Base-by-base conservation (phyloP, 1,140 invertebrate species). In the Cotesia typhae region DNA sequence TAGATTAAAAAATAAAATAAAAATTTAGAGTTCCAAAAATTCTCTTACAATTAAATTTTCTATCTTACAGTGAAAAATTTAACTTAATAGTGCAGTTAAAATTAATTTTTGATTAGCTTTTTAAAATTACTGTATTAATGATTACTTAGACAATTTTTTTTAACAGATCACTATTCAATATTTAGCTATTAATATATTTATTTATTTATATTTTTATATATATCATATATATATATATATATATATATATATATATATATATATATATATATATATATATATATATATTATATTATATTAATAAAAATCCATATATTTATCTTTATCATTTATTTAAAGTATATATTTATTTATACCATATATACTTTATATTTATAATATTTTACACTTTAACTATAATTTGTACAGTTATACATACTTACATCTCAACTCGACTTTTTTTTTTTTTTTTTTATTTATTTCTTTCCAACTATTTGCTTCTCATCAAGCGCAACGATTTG, bases 251-350 rank as follows among this genome's bases (percentile, higher is more conserved):
- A 14, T 14, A 14, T 14, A 14, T 14, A 14, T 14, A 14, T 14
- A 14, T 14, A 14, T 14, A 14, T 14, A 14, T 14, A 14, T 14
- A 14, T 14, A 14, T 14, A 14, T 14, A 14, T 14, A 14, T 14
- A 14, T 14, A 14, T 14, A 14, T 14, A 14, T 14, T 14, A 14
- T 14, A 14, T 77, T 77, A 79, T 80, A 57, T 76, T 77, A 77
- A 81, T 83, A 82, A 84, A 84, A 83, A 80, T 79, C 79, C 77
- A 69, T 66, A 78, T 73, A 79, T 64, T 71, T 83, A 60, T 60
- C 17, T 67, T 41, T 12, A n/a, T 17, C 47, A 79, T 37, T 67
- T 65, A 35, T 51, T 73, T 59, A 47, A 47, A 47, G 41, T 47
- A 47, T 47, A 47, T 47, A 47, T 47, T 6, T 47, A 10, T 47